phyloP scores from a whole-genome alignment of 2,797 vertebrate genomes.

The Benthosema pterotum region DNA sequence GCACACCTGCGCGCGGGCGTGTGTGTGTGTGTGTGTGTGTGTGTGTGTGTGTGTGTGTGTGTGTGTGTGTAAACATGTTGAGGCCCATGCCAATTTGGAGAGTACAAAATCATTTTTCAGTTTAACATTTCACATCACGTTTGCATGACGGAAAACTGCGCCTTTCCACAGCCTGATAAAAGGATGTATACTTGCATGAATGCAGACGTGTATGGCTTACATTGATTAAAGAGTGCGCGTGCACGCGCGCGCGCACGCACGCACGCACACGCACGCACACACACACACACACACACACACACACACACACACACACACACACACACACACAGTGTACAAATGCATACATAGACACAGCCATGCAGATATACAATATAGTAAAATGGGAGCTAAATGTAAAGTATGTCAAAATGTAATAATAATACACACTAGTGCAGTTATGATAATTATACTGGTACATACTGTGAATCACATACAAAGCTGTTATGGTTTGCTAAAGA shows the following conservation, averaged over 20 bases:
- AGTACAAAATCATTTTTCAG: constrained; percentile 17
- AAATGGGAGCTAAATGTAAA: not conserved
- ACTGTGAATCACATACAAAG: too few relatives aligned
- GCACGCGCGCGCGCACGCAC: too few relatives aligned
- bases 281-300: not conserved
- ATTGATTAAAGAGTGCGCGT: too few relatives aligned
- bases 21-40: constrained; percentile 18
- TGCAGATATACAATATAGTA: constrained; percentile 1
- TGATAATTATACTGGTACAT: too few relatives aligned
- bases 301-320: not conserved
- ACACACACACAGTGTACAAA: not conserved
- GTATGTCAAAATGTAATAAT: too few relatives aligned
- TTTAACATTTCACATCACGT: constrained; percentile 18
- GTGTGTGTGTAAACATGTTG: constrained; percentile 5
- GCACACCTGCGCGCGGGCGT: not conserved
- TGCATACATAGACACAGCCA: not conserved
- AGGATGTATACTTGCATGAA: not conserved
- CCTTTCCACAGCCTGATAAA: not conserved
- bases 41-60: constrained; percentile 6
- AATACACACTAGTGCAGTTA: too few relatives aligned
- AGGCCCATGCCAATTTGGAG: constrained; percentile 18
- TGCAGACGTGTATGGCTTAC: not conserved
- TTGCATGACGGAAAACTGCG: not conserved
- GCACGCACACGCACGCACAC: too few relatives aligned
- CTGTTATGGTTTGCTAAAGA: too few relatives aligned